These are phyloP conservation scores for Dasysyrphus albostriatus DNA, from an alignment of 2,888 invertebrate species.

Conservation along the genomic window DNA sequence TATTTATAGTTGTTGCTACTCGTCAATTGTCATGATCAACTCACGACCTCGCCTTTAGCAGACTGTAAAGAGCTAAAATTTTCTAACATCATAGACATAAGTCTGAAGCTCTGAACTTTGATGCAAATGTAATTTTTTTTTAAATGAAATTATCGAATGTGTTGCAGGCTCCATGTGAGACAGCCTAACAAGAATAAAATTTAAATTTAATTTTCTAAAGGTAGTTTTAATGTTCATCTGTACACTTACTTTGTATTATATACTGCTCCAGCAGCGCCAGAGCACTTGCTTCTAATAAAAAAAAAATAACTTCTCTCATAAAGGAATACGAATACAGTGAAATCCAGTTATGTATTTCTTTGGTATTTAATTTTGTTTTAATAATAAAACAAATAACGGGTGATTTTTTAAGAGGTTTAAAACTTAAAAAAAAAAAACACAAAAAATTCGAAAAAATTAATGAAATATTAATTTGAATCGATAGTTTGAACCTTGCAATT, in stretches of 20 bases:
- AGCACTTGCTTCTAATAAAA: slow-evolving; percentile 4
- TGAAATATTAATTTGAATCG: too few relatives aligned
- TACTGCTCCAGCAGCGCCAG: background rate
- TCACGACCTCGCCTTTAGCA: slow-evolving; percentile 15
- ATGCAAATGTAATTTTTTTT: slow-evolving; percentile 12
- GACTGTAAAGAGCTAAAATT: slow-evolving; percentile 3
- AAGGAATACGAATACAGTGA: background rate
- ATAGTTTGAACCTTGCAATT: too few relatives aligned
- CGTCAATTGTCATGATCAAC: slow-evolving; percentile 38
- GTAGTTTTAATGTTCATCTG: slow-evolving; percentile 1
- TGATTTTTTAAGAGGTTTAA: too few relatives aligned
- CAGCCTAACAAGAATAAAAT: background rate
- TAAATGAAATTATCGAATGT: slow-evolving; percentile 10
- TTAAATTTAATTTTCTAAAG: slow-evolving; percentile 16
- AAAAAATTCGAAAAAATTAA: too few relatives aligned
- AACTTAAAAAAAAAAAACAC: too few relatives aligned
- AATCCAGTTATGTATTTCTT: background rate
- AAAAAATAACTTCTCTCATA: background rate
- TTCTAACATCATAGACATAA: background rate
- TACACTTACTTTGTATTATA: background rate
- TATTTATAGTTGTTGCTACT: slow-evolving; percentile 25
- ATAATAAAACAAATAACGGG: too few relatives aligned
- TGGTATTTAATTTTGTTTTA: too few relatives aligned
- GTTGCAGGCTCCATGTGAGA: background rate
- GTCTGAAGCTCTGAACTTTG: background rate